These are phyloP conservation scores for Acrobasis consociella DNA, from an alignment of 2,888 invertebrate species.

Conservation along the genomic window DNA sequence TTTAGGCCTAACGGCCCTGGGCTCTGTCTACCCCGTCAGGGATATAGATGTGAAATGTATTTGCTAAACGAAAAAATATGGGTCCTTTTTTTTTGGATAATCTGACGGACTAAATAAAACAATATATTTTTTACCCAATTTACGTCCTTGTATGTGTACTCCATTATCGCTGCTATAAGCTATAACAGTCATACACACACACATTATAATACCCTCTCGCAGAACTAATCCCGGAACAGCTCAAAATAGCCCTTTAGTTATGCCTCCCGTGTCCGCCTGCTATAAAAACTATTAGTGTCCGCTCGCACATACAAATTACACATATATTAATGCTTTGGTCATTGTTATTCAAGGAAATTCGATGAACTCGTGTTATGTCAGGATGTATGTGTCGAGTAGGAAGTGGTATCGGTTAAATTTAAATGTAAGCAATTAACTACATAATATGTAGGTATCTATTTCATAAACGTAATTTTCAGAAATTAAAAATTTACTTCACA, in stretches of 20 bases:
- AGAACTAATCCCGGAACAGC: conserved; percentile 27
- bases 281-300: conserved; percentile 27
- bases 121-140: no score
- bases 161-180: no score
- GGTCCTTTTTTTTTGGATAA: no score
- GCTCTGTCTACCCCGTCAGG: no score
- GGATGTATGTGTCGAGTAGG: conserved; percentile 5
- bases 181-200: background rate
- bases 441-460: no score
- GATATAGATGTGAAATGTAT: no score
- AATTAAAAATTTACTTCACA: no score
- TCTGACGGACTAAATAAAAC: no score
- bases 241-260: conserved; percentile 47
- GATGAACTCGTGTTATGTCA: conserved; percentile 42
- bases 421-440: background rate
- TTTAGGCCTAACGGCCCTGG: no score
- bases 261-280: conserved; percentile 45
- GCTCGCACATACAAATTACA: conserved; percentile 46
- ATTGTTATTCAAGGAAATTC: conserved; percentile 62
- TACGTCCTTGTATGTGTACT: no score
- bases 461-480: no score
- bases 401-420: background rate
- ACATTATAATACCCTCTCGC: conserved; percentile 1
- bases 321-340: conserved; percentile 35
- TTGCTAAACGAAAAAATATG: no score